Evolutionary conservation across 2,888 invertebrate genomes (phyloP).

Genomic region (Cepaea hortensis): DNA sequence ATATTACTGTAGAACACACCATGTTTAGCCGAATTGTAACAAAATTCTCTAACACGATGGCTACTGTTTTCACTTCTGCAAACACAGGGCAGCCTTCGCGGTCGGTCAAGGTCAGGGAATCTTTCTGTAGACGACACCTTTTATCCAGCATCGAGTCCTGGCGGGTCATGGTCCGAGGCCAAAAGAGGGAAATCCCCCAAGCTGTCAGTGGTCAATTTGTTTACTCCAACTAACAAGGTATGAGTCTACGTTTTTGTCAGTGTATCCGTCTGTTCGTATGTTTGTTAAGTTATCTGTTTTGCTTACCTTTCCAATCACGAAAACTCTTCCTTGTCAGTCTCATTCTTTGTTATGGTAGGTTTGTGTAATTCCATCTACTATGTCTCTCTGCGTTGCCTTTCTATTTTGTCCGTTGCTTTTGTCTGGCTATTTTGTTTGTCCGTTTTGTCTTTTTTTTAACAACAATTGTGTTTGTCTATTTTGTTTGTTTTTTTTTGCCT

Average conservation of each 20-base stretch:
- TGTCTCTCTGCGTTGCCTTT: not conserved
- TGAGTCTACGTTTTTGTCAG: conserved; percentile 22
- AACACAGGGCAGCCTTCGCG: conserved; percentile 66
- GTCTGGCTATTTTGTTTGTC: not conserved
- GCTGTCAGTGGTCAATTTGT: conserved; percentile 62
- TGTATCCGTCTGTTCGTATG: too few species aligned
- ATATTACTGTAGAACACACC: too few species aligned
- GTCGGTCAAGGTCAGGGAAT: conserved; percentile 60
- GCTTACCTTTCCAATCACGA: too few species aligned
- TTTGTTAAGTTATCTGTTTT: too few species aligned
- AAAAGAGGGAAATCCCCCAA: conserved; percentile 65
- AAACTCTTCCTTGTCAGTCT: too few species aligned
- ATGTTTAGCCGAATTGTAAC: too few species aligned
- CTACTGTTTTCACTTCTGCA: too few species aligned
- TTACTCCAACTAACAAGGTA: conserved; percentile 67
- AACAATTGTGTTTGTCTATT: not conserved
- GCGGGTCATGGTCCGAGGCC: conserved; percentile 64
- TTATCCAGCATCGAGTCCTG: conserved; percentile 63
- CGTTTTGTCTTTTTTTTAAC: not conserved
- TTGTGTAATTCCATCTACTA: not conserved
- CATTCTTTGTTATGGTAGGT: not conserved
- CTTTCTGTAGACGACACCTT: conserved; percentile 68
- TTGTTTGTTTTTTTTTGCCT: conserved; percentile 6
- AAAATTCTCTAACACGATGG: too few species aligned
- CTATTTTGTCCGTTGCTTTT: not conserved